Base-by-base conservation (phyloP, 2,113 vertebrate species). In the Gobius niger region DNA sequence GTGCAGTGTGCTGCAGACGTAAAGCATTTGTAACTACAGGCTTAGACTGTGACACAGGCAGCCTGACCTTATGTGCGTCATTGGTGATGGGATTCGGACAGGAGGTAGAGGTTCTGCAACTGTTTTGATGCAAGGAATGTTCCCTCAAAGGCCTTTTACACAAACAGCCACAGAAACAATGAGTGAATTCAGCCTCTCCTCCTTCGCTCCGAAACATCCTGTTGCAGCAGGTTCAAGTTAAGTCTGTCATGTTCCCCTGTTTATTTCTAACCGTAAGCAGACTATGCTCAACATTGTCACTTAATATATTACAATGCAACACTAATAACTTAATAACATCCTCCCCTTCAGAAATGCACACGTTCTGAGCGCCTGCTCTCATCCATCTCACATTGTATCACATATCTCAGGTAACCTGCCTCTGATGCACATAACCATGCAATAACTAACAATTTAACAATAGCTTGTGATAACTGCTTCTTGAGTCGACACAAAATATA, bases 101-200 rank as follows among this genome's bases (percentile, higher is more conserved):
- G 53, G 68, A 76, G 76, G 69, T 71, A 68, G 74, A 78, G 84
- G 81, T 85, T 76, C 51, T 1, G 65, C 75, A 78, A 84, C 76
- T 79, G 83, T 90, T 91, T 79, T 79, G 64, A 85, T 86, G 87
- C 24, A 34, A 84, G 82, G 81, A 54, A 56, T 79, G 65, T 82
- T 83, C 80, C 69, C 85, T 80, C 84, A 82, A 88, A 90, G 73
- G 83, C 61, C 73, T 47, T 75, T 87, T 88, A 82, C 87, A 82
- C 85, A 92, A 91, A 91, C 82, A 87, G 70, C 56, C 88, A 82
- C 77, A 73, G 88, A 85, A 88, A 92, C 86, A 91, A 92, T 91
- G 88, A 88, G 50, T 65, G 74, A 81, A 90, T 91, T 92, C 78
- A 90, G 44, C 64, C 11, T 65, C 64, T 67, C 76, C 67, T 75